phyloP scores from a whole-genome alignment of 2,888 invertebrate species.

The Harpalus rufipes region DNA sequence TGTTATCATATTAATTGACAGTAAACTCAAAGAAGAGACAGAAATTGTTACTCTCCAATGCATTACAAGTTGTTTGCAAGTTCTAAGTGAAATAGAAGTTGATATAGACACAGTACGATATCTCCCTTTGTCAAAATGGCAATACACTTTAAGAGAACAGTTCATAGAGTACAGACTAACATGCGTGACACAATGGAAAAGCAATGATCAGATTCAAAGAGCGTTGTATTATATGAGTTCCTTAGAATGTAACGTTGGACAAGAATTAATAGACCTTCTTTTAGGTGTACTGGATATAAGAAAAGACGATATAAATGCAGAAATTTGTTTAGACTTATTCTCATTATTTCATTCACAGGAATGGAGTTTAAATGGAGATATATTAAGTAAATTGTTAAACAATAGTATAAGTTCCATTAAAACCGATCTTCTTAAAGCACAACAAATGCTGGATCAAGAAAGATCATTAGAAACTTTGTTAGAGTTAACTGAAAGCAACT shows the following conservation, averaged over 20 bases:
- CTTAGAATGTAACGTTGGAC: slow-evolving; percentile 67
- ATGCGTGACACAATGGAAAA: slow-evolving; percentile 67
- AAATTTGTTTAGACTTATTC: slow-evolving; percentile 61
- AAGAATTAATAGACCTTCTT: slow-evolving; percentile 56
- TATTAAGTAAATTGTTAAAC: slow-evolving; percentile 56
- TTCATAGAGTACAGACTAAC: slow-evolving; percentile 67
- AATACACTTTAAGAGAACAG: slow-evolving; percentile 69
- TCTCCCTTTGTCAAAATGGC: slow-evolving; percentile 69
- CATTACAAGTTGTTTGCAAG: slow-evolving; percentile 67
- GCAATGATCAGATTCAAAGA: slow-evolving; percentile 62
- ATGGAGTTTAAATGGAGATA: slow-evolving; percentile 66
- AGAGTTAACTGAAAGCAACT: slow-evolving; percentile 67
- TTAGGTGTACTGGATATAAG: slow-evolving; percentile 59
- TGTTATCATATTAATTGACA: slow-evolving; percentile 68
- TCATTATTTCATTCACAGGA: slow-evolving; percentile 65
- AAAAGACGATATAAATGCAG: slow-evolving; percentile 45
- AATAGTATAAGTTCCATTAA: slow-evolving; percentile 54
- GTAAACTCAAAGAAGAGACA: slow-evolving; percentile 67
- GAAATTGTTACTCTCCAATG: slow-evolving; percentile 61
- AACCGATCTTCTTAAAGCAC: slow-evolving; percentile 51
- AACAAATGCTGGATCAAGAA: slow-evolving; percentile 53
- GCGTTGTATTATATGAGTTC: slow-evolving; percentile 68
- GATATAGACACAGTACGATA: slow-evolving; percentile 58
- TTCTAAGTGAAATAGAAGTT: slow-evolving; percentile 68
- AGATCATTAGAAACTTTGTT: slow-evolving; percentile 65